phyloP scores from a whole-genome alignment of 2,797 vertebrate genomes.

The Antennarius maculatus region DNA sequence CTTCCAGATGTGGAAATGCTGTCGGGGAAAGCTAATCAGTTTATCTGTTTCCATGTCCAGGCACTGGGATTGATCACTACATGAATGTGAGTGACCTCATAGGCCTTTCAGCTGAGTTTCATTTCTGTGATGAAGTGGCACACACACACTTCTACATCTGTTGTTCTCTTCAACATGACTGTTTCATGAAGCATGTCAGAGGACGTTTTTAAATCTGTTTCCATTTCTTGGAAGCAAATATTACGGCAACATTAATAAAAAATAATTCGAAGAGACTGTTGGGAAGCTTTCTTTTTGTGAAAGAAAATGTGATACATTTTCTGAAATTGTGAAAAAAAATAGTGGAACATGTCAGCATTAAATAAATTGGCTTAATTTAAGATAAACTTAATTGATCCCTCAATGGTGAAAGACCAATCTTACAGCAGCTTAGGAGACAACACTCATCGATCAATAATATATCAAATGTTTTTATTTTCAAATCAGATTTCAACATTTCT shows the following conservation, averaged over 20 bases:
- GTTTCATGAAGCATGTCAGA: background rate
- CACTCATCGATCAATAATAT: too few relatives aligned
- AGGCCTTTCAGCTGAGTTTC: slow-evolving; percentile 12
- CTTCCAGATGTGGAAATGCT: slow-evolving; percentile 55
- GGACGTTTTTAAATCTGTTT: background rate
- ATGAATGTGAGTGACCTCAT: slow-evolving; percentile 51
- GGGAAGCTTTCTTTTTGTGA: too few relatives aligned
- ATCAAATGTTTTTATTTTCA: too few relatives aligned
- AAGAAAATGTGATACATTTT: too few relatives aligned
- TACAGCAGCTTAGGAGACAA: too few relatives aligned
- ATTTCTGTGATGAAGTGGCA: slow-evolving; percentile 16
- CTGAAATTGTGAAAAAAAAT: too few relatives aligned
- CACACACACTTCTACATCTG: background rate
- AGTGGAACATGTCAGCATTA: too few relatives aligned
- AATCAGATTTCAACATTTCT: too few relatives aligned
- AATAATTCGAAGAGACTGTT: slow-evolving; percentile 12
- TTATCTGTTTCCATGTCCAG: slow-evolving; percentile 30
- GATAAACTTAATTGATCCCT: too few relatives aligned
- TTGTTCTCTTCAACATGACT: background rate
- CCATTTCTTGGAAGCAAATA: slow-evolving; percentile 5
- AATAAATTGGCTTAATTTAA: too few relatives aligned
- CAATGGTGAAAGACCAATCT: too few relatives aligned
- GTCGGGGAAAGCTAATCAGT: slow-evolving; percentile 41
- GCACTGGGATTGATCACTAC: slow-evolving; percentile 48
- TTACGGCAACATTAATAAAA: background rate